These are phyloP conservation scores for Phymorhynchus buccinoides DNA, from an alignment of 1,140 invertebrate genomes.

Conservation along the genomic window DNA sequence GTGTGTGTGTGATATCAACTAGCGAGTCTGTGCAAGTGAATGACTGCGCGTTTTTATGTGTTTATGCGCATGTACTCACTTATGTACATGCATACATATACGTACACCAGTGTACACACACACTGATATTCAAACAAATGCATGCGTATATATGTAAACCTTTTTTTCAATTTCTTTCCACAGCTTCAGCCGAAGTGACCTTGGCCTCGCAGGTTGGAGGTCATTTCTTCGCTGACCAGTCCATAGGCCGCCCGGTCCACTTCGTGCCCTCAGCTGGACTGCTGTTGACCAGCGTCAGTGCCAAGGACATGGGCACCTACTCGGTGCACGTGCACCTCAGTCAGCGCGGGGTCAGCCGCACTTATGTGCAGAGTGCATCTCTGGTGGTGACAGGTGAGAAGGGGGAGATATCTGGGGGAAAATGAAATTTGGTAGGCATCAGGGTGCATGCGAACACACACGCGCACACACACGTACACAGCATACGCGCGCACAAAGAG, in stretches of 20 bases:
- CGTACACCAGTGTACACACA: too few relatives aligned
- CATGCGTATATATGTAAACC: too few relatives aligned
- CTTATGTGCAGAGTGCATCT: background rate
- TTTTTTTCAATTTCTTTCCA: too few relatives aligned
- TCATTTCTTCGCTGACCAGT: background rate
- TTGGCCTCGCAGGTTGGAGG: background rate
- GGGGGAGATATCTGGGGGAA: too few relatives aligned
- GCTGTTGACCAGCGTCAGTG: background rate
- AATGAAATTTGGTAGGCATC: too few relatives aligned
- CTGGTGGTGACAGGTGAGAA: background rate
- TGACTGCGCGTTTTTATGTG: background rate
- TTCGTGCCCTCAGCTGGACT: background rate
- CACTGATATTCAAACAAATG: too few relatives aligned
- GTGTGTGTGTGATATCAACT: background rate
- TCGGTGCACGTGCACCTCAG: constrained; percentile 8
- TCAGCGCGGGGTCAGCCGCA: background rate
- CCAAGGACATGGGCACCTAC: constrained; percentile 8
- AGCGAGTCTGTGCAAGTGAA: too few relatives aligned
- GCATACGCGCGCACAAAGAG: too few relatives aligned
- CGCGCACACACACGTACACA: background rate
- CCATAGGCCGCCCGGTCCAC: background rate
- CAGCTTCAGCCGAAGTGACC: background rate
- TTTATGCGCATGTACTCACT: background rate
- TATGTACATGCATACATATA: too few relatives aligned
- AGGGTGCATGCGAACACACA: too few relatives aligned